Base-by-base conservation (phyloP, 2,888 invertebrate genomes). In the Xylocampa areola region DNA sequence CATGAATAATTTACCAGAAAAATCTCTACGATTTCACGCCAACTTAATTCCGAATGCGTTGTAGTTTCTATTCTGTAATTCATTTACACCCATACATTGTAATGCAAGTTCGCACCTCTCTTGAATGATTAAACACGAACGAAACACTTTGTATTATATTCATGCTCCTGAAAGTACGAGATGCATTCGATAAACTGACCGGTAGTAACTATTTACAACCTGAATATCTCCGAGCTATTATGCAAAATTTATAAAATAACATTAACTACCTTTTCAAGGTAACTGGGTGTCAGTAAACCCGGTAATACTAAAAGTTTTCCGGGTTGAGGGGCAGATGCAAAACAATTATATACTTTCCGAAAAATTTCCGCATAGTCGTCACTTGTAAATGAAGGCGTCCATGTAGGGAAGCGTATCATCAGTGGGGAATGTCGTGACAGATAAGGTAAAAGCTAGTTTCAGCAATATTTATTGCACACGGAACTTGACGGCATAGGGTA, bases 1-100 rank as follows among this genome's bases (percentile, higher is more conserved):
- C 91, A 93, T 94, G 93, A 93, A 94, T 94, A 91, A 94, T 94
- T 93, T 92, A 93, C 91, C 93, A 94, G 92, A 93, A 93, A 92
- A 92, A 91, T 92, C 92, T 93, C 91, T 89, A 91, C 93, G 92
- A 92, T 94, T 94, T 93, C 92, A 91, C 93, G 87, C 84, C 81
- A 86, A 89, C 87, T 89, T 88, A 88, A 93, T 94, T 93, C 92
- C 79, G 85, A 87, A 87, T 90, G 90, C 91, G 91, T 91, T 84
- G 87, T 84, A 83, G 85, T 92, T 92, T 91, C 93, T 90, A 91
- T 89, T 93, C 88, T 83, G 85, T 90, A 90, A 89, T 89, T 89
- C 87, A 90, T 90, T 89, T 88, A 87, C 85, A 81, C 80, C 79
- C 72, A 76, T 83, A 82, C 80, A 82, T 85, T 86, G 83, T 83